Evolutionary conservation across 2,888 invertebrate genomes (phyloP).

Genomic region (Archips xylosteana): DNA sequence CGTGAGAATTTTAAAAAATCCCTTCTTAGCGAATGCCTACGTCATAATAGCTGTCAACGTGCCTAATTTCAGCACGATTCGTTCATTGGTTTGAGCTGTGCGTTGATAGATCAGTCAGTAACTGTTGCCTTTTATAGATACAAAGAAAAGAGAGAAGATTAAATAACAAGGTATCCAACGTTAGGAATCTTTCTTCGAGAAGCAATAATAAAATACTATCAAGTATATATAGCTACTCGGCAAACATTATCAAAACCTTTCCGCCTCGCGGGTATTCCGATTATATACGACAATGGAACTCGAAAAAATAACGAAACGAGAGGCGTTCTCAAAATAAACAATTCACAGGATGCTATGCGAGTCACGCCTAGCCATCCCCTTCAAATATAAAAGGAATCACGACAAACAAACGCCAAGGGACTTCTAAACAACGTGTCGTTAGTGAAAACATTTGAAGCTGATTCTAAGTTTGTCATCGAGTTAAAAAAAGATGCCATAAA

Average conservation of each 20-base stretch:
- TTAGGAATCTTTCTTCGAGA: not conserved
- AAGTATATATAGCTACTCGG: not conserved
- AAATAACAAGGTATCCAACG: too few species aligned
- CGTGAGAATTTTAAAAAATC: too few species aligned
- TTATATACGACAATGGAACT: conserved; percentile 20
- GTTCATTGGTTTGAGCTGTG: too few species aligned
- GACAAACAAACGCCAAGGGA: conserved; percentile 61
- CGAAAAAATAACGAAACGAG: conserved; percentile 25
- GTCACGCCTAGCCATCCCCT: conserved; percentile 22
- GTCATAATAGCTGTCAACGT: too few species aligned
- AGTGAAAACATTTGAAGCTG: conserved; percentile 61
- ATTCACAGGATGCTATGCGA: conserved; percentile 28
- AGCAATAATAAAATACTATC: conserved; percentile 1
- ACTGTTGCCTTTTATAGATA: too few species aligned
- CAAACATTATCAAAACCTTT: conserved; percentile 1
- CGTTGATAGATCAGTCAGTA: too few species aligned
- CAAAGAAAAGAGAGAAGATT: too few species aligned
- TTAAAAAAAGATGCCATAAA: conserved; percentile 66
- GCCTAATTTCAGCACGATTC: too few species aligned
- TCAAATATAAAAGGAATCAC: conserved; percentile 50
- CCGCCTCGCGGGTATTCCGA: not conserved
- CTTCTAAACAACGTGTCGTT: conserved; percentile 67
- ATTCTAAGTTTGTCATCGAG: conserved; percentile 73
- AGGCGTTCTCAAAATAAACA: conserved; percentile 26
- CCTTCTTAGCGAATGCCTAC: too few species aligned